phyloP scores from a whole-genome alignment of 2,888 invertebrate species.

The Vandiemenella viatica region DNA sequence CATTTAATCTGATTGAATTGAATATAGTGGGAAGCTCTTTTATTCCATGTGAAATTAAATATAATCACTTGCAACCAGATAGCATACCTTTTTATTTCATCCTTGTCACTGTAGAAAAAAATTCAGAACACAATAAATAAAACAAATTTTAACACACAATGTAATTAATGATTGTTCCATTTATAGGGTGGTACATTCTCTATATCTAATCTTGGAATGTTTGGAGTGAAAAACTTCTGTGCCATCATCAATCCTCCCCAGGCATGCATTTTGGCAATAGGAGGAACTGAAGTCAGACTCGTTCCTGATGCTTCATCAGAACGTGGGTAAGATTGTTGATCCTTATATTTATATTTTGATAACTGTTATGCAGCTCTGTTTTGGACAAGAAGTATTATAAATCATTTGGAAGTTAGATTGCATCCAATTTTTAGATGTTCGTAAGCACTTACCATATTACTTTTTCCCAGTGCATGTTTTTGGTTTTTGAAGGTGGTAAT shows the following conservation, averaged over 20 bases:
- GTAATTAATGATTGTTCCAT: too few relatives aligned
- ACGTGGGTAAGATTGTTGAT: conserved; percentile 50
- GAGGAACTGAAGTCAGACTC: conserved; percentile 53
- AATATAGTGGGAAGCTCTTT: too few relatives aligned
- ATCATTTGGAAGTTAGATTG: not conserved
- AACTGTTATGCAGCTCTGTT: too few relatives aligned
- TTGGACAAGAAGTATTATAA: not conserved
- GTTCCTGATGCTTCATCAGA: conserved; percentile 54
- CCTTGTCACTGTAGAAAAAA: too few relatives aligned
- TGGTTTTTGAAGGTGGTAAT: conserved; percentile 2
- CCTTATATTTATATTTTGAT: not conserved
- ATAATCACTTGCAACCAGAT: too few relatives aligned
- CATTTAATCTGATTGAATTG: too few relatives aligned
- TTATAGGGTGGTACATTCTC: conserved; percentile 67
- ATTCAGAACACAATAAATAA: too few relatives aligned
- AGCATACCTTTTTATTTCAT: too few relatives aligned
- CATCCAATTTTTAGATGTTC: not conserved
- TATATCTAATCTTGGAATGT: conserved; percentile 93
- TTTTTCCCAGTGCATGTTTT: not conserved
- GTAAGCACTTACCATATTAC: not conserved
- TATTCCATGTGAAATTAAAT: too few relatives aligned
- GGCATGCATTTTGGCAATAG: conserved; percentile 83
- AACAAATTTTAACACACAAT: too few relatives aligned
- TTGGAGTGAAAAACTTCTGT: conserved; percentile 71
- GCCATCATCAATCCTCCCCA: conserved; percentile 96